Evolutionary conservation across 2,797 vertebrate genomes (phyloP), one percentile per base, ranked within the genome.

Genomic region (Pantherophis vulpinus): DNA sequence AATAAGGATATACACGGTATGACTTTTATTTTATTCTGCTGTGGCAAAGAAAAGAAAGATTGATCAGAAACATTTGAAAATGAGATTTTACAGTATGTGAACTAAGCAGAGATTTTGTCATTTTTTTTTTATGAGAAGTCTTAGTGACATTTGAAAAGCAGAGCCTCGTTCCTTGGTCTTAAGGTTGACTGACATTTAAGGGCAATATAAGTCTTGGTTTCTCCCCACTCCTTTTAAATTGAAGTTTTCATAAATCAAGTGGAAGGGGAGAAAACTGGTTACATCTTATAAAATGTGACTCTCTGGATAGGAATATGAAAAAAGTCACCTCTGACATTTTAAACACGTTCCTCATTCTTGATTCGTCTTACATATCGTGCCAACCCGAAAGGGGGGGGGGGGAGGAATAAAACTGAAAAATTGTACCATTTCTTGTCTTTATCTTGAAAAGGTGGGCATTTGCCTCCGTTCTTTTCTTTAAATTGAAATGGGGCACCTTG

Each of bases 141-240:
- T 97, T 97, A 95, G 95, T 98, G 98, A 98, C 98, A 98, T 98
- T 98, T 98, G 97, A 97, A 96, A 98, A 97, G 97, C 96, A 97
- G 96, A 95, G 97, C 96, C 96, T 89, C 29, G 94, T 96, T 97
- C 95, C 95, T 94, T 96, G 42, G 93, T 96, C 97, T 96, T 94
- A 94, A 96, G 96, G 96, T 95, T 98, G 98, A 97, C 92, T 98
- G 98, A 97, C 98, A 98, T 98, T 98, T 97, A 97, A 96, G 97
- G 97, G 97, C 93, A 96, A 94, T 74, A 5, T 92, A 95, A 97
- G 95, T 94, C 91, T 74, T 94, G 95, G 93, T 96, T 97, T 90
- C 93, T 95, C 93, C 11, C 59, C 92, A 86, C 89, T 96, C 92
- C 90, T 94, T 97, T 97, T 96, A 97, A 97, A 97, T 97, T 96